phyloP scores from a whole-genome alignment of 2,797 vertebrate species.

The Gallinago solitaria region DNA sequence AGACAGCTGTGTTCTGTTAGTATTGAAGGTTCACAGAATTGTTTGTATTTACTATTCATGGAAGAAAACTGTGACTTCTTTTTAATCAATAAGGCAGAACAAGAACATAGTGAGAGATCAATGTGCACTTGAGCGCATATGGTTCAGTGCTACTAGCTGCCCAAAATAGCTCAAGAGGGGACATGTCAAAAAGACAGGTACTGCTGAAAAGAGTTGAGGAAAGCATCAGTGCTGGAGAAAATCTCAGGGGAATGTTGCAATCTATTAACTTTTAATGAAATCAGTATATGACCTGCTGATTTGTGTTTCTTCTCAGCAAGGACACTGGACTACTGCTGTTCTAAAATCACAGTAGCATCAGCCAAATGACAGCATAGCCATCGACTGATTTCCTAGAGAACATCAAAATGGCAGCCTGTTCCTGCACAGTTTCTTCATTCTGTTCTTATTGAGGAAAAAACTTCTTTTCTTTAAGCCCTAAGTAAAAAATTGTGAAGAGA shows the following conservation, averaged over 20 bases:
- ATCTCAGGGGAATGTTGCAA: conserved; percentile 49
- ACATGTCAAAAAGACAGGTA: conserved; percentile 27
- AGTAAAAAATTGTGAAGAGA: not conserved
- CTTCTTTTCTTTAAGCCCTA: not conserved
- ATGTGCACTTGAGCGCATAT: not conserved
- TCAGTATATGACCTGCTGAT: conserved; percentile 62
- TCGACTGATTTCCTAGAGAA: conserved; percentile 45
- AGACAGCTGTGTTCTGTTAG: not conserved
- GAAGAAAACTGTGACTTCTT: conserved; percentile 28
- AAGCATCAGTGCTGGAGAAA: conserved; percentile 45
- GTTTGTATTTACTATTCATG: not conserved
- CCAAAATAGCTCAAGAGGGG: conserved; percentile 29
- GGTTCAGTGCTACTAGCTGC: conserved; percentile 22
- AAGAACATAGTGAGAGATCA: conserved; percentile 43
- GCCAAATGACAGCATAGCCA: not conserved
- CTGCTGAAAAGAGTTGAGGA: not conserved
- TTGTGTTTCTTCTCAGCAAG: conserved; percentile 61
- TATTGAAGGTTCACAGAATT: not conserved
- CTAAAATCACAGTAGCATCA: conserved; percentile 28
- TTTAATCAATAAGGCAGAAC: conserved; percentile 12
- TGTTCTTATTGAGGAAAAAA: not conserved
- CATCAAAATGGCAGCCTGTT: conserved; percentile 23
- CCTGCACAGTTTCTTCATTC: not conserved
- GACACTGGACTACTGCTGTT: conserved; percentile 33
- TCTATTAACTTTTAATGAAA: conserved; percentile 73